phyloP scores from a whole-genome alignment of 2,888 invertebrate genomes.

The Cosmorhoe ocellata region DNA sequence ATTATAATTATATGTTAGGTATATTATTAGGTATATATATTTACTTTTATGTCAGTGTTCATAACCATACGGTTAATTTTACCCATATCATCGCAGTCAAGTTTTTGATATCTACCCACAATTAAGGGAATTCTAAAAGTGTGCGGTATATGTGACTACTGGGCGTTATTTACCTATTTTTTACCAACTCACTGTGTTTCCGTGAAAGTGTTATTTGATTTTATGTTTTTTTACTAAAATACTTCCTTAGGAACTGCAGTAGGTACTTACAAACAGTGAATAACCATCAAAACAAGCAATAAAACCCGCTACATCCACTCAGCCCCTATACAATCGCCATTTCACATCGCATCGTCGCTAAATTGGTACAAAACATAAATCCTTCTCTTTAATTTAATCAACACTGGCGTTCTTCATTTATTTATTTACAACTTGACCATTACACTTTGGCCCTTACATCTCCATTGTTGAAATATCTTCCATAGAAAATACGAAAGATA shows the following conservation, averaged over 20 bases:
- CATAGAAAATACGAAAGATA: slow-evolving; percentile 25
- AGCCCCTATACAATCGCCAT: slow-evolving; percentile 70
- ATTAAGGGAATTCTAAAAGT: no score
- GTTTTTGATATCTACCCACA: no score
- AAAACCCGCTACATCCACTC: slow-evolving; percentile 57
- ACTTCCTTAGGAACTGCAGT: slow-evolving; percentile 9
- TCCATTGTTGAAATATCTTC: slow-evolving; percentile 37
- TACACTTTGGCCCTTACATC: slow-evolving; percentile 46
- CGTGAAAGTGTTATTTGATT: no score
- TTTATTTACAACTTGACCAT: slow-evolving; percentile 53
- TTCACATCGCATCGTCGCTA: slow-evolving; percentile 76
- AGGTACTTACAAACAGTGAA: slow-evolving; percentile 23
- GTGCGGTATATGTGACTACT: no score
- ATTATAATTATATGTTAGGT: no score
- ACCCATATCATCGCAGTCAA: no score
- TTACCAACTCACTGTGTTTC: no score
- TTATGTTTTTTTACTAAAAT: no score
- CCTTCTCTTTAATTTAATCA: slow-evolving; percentile 79
- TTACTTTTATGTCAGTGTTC: no score
- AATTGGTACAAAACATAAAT: slow-evolving; percentile 77
- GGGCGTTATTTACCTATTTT: no score
- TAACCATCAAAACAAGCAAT: slow-evolving; percentile 44
- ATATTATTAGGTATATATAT: no score
- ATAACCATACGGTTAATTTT: no score
- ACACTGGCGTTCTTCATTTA: slow-evolving; percentile 66